Evolutionary conservation across 2,888 invertebrate species (phyloP), one percentile per base, ranked within the genome.

Genomic region (Caenorhabditis zanzibari): DNA sequence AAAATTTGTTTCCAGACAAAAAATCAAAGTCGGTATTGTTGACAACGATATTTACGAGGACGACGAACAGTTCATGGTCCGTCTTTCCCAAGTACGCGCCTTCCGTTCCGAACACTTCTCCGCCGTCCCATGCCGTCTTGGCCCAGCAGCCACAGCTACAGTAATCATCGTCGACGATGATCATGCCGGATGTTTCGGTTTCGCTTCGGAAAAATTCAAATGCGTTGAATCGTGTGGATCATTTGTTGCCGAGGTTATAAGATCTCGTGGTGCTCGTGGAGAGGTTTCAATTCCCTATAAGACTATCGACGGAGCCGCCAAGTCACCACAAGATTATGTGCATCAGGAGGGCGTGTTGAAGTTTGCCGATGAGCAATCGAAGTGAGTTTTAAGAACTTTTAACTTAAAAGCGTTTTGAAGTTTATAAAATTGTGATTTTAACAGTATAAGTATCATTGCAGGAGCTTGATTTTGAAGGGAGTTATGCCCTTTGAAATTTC

Each of bases 41-140:
- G 99, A 99, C 92, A 98, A 99, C 92, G 98, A 99, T 88, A 96
- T 98, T 0, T 99, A 99, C 93, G 99, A 99, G 93, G 97, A 98
- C 92, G 99, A 99, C 93, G 99, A 99, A 94, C 97, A 98, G 93
- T 98, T 99, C 93, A 97, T 96, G 93, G 95, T 98, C 75, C 95
- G 96, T 47, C 93, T 95, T 66, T 93, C 93, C 87, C 94, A 95
- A 63, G 88, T 86, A 9, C 86, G 89, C n/a, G 89, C 89, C 14
- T 88, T 85, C 82, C 79, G 86, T 49, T 66, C 80, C 5, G 85
- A 81, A n/a, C 85, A 87, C 44, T 87, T 86, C 71, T 82, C 83
- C n/a, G 66, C 86, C 22, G 71, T 88, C 10, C 87, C 88, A 0
- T 85, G 81, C n/a, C 96, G 96, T 89, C 94, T 98, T 84, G 95